Percentiles rank a stretch among this genome's conserved stretches.
Conservation (phyloP, 2,113 vertebrate genomes). For the Acanthisitta chloris region DNA sequence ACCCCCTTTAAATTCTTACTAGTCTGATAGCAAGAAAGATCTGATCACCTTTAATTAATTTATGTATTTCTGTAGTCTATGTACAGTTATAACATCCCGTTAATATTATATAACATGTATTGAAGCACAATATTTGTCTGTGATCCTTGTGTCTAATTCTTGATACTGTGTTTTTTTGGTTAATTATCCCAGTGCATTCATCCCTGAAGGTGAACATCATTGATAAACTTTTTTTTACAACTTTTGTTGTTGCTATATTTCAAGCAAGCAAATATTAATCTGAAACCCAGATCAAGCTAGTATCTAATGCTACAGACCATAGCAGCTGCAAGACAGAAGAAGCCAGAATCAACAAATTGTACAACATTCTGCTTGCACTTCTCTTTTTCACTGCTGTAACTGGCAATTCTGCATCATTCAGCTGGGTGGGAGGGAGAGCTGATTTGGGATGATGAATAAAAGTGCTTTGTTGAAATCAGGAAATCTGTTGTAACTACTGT, state of each 20-base stretch:
- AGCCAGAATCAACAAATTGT: not conserved
- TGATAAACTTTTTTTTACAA: not conserved
- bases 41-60: not conserved
- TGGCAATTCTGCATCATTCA: not conserved
- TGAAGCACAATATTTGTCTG: not conserved
- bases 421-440: not conserved
- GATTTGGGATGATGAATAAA: not conserved
- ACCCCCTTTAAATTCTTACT: not conserved
- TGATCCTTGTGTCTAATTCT: not conserved
- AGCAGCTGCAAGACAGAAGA: conserved; percentile 20
- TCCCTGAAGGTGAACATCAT: not conserved
- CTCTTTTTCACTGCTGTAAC: not conserved
- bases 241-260: not conserved
- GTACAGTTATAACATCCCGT: not conserved
- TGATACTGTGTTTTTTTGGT: not conserved
- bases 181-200: not conserved
- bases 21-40: not conserved
- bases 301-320: not conserved
- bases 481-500: not conserved
- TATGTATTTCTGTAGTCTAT: not conserved
- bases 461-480: not conserved
- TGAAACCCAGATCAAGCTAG: not conserved
- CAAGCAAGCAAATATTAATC: not conserved
- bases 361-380: not conserved
- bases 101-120: not conserved